phyloP scores from a whole-genome alignment of 2,888 invertebrate species.

The Catonia carolina region DNA sequence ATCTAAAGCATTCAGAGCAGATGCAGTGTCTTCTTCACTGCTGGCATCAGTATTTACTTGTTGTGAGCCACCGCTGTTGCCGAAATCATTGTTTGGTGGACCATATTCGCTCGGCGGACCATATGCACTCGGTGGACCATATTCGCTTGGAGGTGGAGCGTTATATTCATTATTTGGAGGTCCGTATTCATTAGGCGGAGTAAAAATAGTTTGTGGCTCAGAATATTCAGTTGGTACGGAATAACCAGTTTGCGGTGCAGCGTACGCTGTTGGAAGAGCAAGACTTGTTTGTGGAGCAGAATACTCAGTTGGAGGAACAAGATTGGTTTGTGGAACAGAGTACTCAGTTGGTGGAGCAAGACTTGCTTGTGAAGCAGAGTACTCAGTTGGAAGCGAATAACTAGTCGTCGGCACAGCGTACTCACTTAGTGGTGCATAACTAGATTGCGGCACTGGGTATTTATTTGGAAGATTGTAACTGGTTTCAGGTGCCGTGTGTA shows the following conservation, averaged over 20 bases:
- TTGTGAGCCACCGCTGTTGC: constrained; percentile 10
- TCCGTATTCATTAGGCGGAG: not conserved
- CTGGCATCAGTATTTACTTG: too few species aligned
- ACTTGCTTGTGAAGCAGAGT: too few species aligned
- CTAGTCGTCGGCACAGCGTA: too few species aligned
- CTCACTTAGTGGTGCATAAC: not conserved
- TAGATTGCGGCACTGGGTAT: too few species aligned
- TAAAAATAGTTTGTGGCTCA: too few species aligned
- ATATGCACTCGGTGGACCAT: not conserved
- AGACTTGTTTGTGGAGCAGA: not conserved
- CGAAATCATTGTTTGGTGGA: constrained; percentile 11
- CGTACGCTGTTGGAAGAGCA: not conserved
- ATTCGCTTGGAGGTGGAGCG: not conserved
- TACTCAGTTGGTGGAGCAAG: constrained; percentile 4
- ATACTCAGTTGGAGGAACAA: not conserved
- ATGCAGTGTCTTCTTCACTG: constrained; percentile 17
- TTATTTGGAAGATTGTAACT: too few species aligned
- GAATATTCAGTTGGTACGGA: too few species aligned
- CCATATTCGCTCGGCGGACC: constrained; percentile 9
- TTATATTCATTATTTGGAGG: not conserved
- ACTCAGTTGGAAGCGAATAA: too few species aligned
- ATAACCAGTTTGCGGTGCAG: not conserved
- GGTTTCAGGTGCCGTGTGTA: too few species aligned
- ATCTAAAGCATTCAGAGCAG: constrained; percentile 21
- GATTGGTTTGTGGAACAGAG: not conserved